Conservation (phyloP, 2,113 vertebrate species). For the Ochotona princeps region DNA sequence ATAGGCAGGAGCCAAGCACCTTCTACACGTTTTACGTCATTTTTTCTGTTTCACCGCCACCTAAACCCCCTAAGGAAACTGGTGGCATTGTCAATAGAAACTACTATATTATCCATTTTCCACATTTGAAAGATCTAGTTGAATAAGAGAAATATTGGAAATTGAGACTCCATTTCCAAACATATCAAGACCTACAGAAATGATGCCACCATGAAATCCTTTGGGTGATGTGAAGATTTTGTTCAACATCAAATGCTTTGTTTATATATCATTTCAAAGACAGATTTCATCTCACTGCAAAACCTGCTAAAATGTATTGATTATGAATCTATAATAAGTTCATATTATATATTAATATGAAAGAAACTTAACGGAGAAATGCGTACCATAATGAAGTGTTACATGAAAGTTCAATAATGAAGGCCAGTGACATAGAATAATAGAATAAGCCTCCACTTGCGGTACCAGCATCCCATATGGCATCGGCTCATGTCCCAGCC, state of each 20-base stretch:
- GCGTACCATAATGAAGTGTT: not conserved
- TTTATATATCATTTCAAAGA: not conserved
- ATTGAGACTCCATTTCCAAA: not conserved
- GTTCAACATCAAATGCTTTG: not conserved
- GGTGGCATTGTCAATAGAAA: not conserved
- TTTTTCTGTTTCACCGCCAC: not conserved
- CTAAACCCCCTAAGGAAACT: not conserved
- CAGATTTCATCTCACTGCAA: not conserved
- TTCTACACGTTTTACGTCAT: not conserved
- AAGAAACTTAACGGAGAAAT: not conserved
- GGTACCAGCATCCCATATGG: too few relatives aligned
- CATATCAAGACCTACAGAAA: not conserved
- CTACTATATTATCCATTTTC: not conserved
- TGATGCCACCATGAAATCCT: not conserved
- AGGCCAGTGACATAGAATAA: not conserved
- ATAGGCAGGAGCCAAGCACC: not conserved
- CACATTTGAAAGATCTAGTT: constrained; percentile 53
- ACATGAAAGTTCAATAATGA: not conserved
- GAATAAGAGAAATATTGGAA: constrained; percentile 45
- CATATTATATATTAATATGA: not conserved
- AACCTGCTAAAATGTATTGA: not conserved
- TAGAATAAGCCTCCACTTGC: too few relatives aligned
- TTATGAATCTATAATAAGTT: not conserved
- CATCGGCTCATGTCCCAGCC: too few relatives aligned
- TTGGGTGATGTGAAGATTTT: not conserved